Conservation (phyloP, 2,797 vertebrate genomes). For the Gobionotothen gibberifrons region DNA sequence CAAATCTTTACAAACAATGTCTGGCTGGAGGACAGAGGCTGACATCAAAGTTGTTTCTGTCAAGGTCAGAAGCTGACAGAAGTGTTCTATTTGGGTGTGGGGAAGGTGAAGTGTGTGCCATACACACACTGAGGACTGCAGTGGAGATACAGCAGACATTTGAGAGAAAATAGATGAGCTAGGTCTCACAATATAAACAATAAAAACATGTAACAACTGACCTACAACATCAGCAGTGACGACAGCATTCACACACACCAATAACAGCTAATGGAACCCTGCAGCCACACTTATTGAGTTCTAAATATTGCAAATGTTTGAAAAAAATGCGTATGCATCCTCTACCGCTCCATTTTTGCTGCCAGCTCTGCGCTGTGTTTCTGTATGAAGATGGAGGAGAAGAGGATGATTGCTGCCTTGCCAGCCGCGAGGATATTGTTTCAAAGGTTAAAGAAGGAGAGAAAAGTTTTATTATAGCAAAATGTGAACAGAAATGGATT, state of each 20-base stretch:
- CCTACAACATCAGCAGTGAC: constrained; percentile 32
- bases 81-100: constrained; percentile 34
- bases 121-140: constrained; percentile 2
- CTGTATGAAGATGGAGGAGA: no score
- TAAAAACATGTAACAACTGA: constrained; percentile 25
- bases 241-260: constrained; percentile 23
- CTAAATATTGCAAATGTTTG: constrained; percentile 2
- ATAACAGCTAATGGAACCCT: constrained; percentile 19
- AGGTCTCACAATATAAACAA: constrained; percentile 13
- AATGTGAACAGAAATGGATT: background rate
- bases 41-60: constrained; percentile 62
- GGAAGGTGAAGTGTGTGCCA: constrained; percentile 20
- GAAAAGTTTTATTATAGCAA: background rate
- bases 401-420: no score
- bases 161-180: constrained; percentile 17
- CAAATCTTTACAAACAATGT: constrained; percentile 55
- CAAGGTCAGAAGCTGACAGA: constrained; percentile 60
- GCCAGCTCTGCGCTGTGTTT: no score
- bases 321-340: no score
- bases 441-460: no score
- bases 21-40: constrained; percentile 43
- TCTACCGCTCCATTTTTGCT: no score
- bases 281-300: background rate
- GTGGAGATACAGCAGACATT: constrained; percentile 44
- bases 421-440: no score